Conservation (phyloP, 2,888 invertebrate genomes). For the Macaria liturata region DNA sequence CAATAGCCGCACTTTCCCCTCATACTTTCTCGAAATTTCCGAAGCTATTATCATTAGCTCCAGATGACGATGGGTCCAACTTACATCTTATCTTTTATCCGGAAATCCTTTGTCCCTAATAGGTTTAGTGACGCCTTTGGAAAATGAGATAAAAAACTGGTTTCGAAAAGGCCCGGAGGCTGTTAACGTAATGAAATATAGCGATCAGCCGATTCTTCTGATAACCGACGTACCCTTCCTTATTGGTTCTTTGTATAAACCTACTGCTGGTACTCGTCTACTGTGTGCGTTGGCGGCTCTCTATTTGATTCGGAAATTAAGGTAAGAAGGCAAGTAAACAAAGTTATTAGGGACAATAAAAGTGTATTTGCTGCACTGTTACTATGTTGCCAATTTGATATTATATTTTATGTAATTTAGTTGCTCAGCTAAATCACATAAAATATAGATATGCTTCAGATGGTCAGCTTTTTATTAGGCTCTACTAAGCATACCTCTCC, state of each 20-base stretch:
- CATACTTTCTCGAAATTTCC: constrained; percentile 45
- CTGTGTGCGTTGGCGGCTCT: not conserved
- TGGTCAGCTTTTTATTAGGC: too few species aligned
- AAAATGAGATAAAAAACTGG: constrained; percentile 28
- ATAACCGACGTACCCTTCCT: constrained; percentile 18
- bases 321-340: not conserved
- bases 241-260: constrained; percentile 8
- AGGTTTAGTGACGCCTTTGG: constrained; percentile 44
- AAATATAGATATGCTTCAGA: too few species aligned
- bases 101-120: constrained; percentile 49
- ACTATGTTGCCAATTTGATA: too few species aligned
- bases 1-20: not conserved
- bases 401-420: too few species aligned
- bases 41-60: constrained; percentile 60
- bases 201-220: constrained; percentile 13
- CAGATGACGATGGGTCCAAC: constrained; percentile 53
- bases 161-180: constrained; percentile 3
- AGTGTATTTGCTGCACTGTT: too few species aligned
- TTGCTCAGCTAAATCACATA: too few species aligned
- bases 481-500: too few species aligned
- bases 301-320: not conserved
- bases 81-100: constrained; percentile 54
- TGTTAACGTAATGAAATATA: constrained; percentile 22
- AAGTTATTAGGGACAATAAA: too few species aligned
- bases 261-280: not conserved